Conservation (phyloP, 53 echinoderm and acorn worm genomes). For the Luidia sarsii region DNA sequence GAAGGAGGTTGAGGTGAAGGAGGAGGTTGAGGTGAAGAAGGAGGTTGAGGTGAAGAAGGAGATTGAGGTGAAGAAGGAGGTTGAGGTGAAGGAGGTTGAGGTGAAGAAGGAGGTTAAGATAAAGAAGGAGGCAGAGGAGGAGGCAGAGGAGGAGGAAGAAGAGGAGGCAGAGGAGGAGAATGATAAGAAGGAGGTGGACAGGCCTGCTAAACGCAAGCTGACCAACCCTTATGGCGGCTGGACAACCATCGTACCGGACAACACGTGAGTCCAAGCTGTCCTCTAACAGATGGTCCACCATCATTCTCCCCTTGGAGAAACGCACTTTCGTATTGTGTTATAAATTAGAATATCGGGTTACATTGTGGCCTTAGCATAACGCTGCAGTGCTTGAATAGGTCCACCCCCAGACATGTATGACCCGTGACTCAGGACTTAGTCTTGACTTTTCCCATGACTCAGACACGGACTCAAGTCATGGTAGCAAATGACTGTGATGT, state of each 20-base stretch:
- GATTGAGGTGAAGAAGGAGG: constrained; percentile 14
- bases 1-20: not conserved
- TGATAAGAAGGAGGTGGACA: constrained; percentile 2
- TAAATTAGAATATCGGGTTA: too few relatives aligned
- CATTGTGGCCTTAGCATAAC: too few relatives aligned
- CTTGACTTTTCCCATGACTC: too few relatives aligned
- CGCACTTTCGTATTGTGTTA: too few relatives aligned
- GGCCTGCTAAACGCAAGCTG: constrained; percentile 61
- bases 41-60: constrained; percentile 15
- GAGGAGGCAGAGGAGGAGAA: constrained; percentile 26
- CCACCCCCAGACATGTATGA: too few relatives aligned
- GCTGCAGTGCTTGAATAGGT: too few relatives aligned
- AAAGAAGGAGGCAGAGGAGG: constrained; percentile 11
- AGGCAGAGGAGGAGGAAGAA: constrained; percentile 13
- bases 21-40: constrained; percentile 13
- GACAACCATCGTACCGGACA: constrained; percentile 55
- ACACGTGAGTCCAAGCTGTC: constrained; percentile 16
- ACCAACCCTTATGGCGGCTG: constrained; percentile 82
- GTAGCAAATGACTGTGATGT: too few relatives aligned
- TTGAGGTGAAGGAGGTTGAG: constrained; percentile 1
- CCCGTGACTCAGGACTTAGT: too few relatives aligned
- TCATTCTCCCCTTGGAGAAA: too few relatives aligned
- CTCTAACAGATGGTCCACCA: not conserved
- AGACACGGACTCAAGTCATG: too few relatives aligned
- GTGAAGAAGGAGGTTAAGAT: constrained; percentile 3